phyloP scores from a whole-genome alignment of 2,113 vertebrate species.

The Callospermophilus lateralis region DNA sequence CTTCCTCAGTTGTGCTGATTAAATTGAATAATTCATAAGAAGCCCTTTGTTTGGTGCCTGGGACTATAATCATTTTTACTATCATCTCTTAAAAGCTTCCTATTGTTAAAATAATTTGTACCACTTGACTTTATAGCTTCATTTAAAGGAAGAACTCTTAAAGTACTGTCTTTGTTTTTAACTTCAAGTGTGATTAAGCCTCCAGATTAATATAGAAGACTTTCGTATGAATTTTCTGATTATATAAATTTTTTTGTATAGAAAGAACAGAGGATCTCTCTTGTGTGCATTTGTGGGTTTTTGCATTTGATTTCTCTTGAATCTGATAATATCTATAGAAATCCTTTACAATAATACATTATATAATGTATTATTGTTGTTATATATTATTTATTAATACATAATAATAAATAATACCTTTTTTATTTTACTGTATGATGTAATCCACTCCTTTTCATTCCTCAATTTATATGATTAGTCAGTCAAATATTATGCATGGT shows the following conservation, averaged over 20 bases:
- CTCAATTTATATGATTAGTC: not conserved
- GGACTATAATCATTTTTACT: not conserved
- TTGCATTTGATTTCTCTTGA: slow-evolving; percentile 9
- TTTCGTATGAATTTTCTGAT: not conserved
- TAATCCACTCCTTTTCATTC: not conserved
- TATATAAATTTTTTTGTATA: not conserved
- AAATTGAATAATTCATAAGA: not conserved
- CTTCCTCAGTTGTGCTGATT: not conserved
- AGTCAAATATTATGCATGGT: not conserved
- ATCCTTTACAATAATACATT: not conserved
- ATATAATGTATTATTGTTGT: too few relatives aligned
- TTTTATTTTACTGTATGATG: not conserved
- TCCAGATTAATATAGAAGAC: not conserved
- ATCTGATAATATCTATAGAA: not conserved
- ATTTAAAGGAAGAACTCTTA: not conserved
- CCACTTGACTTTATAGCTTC: not conserved
- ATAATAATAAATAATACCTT: not conserved
- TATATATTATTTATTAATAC: too few relatives aligned
- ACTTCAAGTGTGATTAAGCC: not conserved
- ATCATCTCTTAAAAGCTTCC: slow-evolving; percentile 11
- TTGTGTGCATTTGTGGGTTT: not conserved
- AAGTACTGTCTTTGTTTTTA: not conserved
- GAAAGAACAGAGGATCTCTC: not conserved
- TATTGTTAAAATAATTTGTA: slow-evolving; percentile 43
- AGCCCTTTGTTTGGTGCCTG: not conserved